Conservation (phyloP, 2,888 invertebrate species). For the Campaea margaritaria region DNA sequence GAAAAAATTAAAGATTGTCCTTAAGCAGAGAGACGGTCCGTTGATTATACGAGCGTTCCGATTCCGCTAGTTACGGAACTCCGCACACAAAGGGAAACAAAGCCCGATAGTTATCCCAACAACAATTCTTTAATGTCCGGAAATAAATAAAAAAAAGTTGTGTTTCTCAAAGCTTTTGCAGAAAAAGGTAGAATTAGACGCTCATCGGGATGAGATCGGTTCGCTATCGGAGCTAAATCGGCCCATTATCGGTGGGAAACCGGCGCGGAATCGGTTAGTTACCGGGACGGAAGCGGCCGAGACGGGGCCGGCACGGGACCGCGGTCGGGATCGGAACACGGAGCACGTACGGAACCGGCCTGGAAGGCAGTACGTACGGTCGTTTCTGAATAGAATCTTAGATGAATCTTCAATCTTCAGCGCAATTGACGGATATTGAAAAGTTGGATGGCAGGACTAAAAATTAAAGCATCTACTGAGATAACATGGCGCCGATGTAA, state of each 20-base stretch:
- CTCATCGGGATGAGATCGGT: background rate
- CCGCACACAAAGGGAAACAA: constrained; percentile 24
- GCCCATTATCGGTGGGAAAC: constrained; percentile 4
- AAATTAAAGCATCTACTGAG: background rate
- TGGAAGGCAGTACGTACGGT: background rate
- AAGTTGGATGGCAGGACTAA: background rate
- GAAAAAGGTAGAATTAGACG: constrained; percentile 3
- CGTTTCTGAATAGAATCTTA: constrained; percentile 4
- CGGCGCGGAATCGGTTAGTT: constrained; percentile 13
- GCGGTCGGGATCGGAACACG: constrained; percentile 1
- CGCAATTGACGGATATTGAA: constrained; percentile 14
- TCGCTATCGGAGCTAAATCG: constrained; percentile 1
- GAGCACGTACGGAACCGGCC: constrained; percentile 11
- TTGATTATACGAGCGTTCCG: constrained; percentile 26
- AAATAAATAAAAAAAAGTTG: constrained; percentile 35
- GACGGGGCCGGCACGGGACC: constrained; percentile 6
- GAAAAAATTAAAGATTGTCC: constrained; percentile 21
- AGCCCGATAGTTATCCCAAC: constrained; percentile 29
- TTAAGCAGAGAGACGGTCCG: constrained; percentile 18
- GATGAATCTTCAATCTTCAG: constrained; percentile 1
- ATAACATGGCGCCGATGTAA: too few relatives aligned
- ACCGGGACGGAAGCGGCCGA: constrained; percentile 7
- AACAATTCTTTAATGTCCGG: constrained; percentile 26
- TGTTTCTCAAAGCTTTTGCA: constrained; percentile 12
- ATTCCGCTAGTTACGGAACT: constrained; percentile 25